These are phyloP conservation scores for Leptoclinus maculatus DNA, from an alignment of 2,797 vertebrate genomes.

Conservation along the genomic window DNA sequence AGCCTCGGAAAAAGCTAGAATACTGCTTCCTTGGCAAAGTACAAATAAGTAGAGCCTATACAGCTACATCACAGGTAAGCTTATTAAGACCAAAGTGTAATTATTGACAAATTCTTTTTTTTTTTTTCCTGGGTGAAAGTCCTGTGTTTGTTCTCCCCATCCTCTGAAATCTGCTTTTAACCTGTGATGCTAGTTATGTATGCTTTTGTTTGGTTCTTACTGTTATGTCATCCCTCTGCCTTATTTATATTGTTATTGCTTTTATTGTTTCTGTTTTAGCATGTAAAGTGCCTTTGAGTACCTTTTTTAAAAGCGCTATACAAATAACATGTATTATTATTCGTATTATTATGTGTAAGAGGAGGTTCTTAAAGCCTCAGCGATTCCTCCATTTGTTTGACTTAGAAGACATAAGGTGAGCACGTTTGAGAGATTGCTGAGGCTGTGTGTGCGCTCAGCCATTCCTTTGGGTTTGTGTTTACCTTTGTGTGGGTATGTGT, in stretches of 20 bases:
- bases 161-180: too few species aligned
- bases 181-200: too few species aligned
- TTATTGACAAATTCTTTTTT: too few species aligned
- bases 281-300: too few species aligned
- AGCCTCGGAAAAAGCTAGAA: not conserved
- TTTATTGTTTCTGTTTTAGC: too few species aligned
- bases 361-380: slow-evolving; percentile 28
- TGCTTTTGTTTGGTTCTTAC: too few species aligned
- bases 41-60: slow-evolving; percentile 1
- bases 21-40: not conserved
- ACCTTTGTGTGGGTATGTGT: slow-evolving; percentile 39
- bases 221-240: too few species aligned
- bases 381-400: slow-evolving; percentile 37
- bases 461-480: slow-evolving; percentile 48
- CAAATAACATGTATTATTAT: too few species aligned
- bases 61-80: not conserved
- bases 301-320: too few species aligned
- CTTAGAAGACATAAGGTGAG: slow-evolving; percentile 43
- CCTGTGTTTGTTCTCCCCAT: not conserved
- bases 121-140: too few species aligned
- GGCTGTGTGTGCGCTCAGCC: slow-evolving; percentile 34
- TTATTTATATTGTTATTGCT: too few species aligned
- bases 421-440: slow-evolving; percentile 37
- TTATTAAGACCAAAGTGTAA: not conserved
- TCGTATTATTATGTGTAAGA: not conserved